These are phyloP conservation scores for Gopherus flavomarginatus DNA, from an alignment of 2,113 vertebrate species.

Conservation along the genomic window DNA sequence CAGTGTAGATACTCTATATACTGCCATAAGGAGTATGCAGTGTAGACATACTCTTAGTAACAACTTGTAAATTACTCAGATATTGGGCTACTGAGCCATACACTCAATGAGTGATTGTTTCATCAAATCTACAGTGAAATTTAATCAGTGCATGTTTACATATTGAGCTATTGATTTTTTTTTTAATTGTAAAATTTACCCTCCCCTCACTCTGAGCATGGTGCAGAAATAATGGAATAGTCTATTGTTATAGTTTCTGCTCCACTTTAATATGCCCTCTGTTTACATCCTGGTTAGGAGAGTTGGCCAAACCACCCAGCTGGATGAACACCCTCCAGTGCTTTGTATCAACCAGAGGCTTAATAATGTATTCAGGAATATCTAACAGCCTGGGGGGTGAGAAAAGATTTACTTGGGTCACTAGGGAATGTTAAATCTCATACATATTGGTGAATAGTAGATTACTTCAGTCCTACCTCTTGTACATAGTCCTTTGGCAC, in stretches of 20 bases:
- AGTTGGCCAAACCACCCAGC: not conserved
- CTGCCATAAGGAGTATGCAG: not conserved
- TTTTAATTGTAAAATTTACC: not conserved
- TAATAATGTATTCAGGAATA: not conserved
- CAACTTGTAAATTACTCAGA: not conserved
- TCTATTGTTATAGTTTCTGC: not conserved
- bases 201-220: not conserved
- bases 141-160: not conserved
- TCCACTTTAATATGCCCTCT: not conserved
- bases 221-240: not conserved
- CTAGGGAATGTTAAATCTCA: not conserved
- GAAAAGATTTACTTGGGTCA: not conserved
- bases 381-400: not conserved
- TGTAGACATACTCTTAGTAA: not conserved
- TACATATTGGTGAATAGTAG: not conserved
- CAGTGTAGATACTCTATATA: not conserved
- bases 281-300: not conserved
- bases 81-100: not conserved
- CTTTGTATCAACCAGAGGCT: not conserved
- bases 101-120: not conserved
- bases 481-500: constrained; percentile 91
- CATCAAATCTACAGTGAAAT: not conserved
- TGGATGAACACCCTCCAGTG: not conserved
- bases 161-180: not conserved
- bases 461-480: constrained; percentile 78